Evolutionary conservation across 2,797 vertebrate genomes (phyloP).

Genomic region (Cygnus olor): DNA sequence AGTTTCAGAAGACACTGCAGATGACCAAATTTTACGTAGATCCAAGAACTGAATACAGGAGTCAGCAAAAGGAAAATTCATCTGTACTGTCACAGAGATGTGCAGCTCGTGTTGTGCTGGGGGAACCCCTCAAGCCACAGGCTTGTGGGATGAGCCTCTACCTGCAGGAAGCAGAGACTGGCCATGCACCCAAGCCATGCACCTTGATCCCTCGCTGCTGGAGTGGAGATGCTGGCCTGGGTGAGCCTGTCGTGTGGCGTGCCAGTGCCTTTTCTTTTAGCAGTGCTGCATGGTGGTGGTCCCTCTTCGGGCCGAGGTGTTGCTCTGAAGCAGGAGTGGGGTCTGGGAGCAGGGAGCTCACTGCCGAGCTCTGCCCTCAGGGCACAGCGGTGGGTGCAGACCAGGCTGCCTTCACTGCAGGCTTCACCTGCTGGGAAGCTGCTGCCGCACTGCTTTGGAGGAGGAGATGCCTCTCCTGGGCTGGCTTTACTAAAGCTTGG

Average conservation of each 20-base stretch:
- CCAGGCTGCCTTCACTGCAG: not conserved
- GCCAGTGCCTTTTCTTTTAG: not conserved
- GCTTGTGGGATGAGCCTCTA: not conserved
- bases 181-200: not conserved
- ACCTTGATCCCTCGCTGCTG: not conserved
- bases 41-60: not conserved
- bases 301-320: no score
- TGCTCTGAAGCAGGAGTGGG: no score
- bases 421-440: not conserved
- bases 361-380: not conserved
- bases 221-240: not conserved
- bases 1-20: not conserved
- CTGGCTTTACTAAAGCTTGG: not conserved
- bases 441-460: not conserved
- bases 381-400: not conserved
- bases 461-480: conserved; percentile 27
- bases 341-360: not conserved
- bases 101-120: not conserved
- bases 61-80: not conserved
- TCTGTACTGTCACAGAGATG: not conserved
- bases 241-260: not conserved
- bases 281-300: no score
- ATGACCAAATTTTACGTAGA: not conserved
- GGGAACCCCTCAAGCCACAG: not conserved
- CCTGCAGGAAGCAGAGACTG: not conserved